Evolutionary conservation across 2,113 vertebrate genomes (phyloP).

Genomic region (Ginglymostoma cirratum): DNA sequence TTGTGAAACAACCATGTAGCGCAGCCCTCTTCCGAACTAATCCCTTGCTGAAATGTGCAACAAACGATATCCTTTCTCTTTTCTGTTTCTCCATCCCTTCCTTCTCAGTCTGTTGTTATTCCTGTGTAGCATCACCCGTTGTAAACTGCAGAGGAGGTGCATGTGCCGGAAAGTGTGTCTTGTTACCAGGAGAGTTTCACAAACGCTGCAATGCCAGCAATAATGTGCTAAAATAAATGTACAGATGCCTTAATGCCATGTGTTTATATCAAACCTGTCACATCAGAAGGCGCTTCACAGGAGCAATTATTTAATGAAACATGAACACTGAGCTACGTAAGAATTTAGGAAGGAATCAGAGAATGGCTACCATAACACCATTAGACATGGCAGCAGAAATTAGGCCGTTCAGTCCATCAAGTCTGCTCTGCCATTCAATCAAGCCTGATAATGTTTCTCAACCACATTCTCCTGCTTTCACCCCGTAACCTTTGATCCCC

Average conservation of each 20-base stretch:
- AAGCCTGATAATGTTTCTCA: too few species aligned
- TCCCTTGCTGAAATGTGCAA: neutral
- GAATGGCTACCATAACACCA: neutral
- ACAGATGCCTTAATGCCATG: neutral
- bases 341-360: neutral
- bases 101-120: neutral
- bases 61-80: neutral
- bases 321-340: neutral
- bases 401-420: too few species aligned
- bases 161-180: neutral
- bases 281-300: neutral
- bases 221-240: neutral
- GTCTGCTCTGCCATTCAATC: too few species aligned
- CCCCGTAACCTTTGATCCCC: too few species aligned
- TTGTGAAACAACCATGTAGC: neutral
- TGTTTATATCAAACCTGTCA: neutral
- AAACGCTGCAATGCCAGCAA: neutral
- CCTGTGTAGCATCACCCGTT: neutral
- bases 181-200: neutral
- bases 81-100: neutral
- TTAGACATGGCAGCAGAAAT: too few species aligned
- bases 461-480: too few species aligned
- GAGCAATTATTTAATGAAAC: neutral
- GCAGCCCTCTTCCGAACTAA: neutral
- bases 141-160: neutral